phyloP scores from a whole-genome alignment of 2,888 invertebrate species.

The Chelonus formosanus region DNA sequence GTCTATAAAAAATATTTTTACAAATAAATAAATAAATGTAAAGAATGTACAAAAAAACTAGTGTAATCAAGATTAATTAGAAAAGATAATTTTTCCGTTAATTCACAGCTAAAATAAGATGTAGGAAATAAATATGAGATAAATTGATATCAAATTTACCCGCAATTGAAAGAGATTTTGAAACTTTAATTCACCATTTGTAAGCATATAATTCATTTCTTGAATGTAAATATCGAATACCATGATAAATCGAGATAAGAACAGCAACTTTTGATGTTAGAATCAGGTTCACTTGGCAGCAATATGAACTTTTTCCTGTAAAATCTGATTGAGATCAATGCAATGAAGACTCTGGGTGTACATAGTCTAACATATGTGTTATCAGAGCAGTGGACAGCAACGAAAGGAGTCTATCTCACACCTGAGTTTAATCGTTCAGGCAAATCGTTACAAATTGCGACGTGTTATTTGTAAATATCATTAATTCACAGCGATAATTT shows the following conservation, averaged over 20 bases:
- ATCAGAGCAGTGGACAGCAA: conserved; percentile 12
- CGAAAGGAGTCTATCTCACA: conserved; percentile 25
- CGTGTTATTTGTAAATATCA: not conserved
- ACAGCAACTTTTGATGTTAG: conserved; percentile 17
- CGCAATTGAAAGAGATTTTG: not conserved
- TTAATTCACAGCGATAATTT: conserved; percentile 20
- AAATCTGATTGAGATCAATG: conserved; percentile 1
- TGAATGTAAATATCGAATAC: conserved; percentile 22
- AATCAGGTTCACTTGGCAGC: conserved; percentile 26
- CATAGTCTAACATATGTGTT: not conserved
- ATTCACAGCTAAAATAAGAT: too few relatives aligned
- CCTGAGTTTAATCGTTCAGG: conserved; percentile 26
- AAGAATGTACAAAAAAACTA: too few relatives aligned
- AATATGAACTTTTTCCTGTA: not conserved
- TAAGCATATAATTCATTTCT: conserved; percentile 18
- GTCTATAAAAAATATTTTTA: too few relatives aligned
- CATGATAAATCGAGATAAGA: conserved; percentile 31
- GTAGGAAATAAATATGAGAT: not conserved
- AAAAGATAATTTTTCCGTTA: too few relatives aligned
- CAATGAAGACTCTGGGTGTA: too few relatives aligned
- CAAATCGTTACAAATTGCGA: conserved; percentile 17
- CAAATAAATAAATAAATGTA: too few relatives aligned
- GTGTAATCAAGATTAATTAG: too few relatives aligned
- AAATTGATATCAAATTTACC: not conserved
- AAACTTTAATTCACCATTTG: conserved; percentile 6